phyloP scores from a whole-genome alignment of 2,888 invertebrate species.

The Pandemis corylana region DNA sequence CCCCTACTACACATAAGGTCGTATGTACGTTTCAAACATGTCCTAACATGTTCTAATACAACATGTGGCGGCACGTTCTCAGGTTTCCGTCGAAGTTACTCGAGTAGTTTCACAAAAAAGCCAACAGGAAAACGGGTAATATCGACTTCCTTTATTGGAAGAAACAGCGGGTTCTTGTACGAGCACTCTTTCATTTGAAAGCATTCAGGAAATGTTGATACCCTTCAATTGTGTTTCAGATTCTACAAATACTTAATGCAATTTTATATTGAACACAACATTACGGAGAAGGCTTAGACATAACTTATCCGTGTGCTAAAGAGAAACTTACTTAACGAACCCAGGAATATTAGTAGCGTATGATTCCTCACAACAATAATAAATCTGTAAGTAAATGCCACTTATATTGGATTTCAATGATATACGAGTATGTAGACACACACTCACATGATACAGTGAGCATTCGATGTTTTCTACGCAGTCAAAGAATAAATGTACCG shows the following conservation, averaged over 20 bases:
- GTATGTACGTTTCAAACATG: conserved; percentile 14
- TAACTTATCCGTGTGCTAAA: no score
- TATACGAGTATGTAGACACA: no score
- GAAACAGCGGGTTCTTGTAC: conserved; percentile 3
- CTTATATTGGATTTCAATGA: no score
- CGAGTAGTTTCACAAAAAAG: conserved; percentile 17
- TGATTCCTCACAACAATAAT: no score
- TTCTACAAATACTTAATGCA: background rate
- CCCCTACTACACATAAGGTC: background rate
- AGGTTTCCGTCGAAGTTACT: conserved; percentile 19
- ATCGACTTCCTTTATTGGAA: conserved; percentile 18
- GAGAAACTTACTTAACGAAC: no score
- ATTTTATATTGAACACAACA: background rate
- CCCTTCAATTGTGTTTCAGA: background rate
- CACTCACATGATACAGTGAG: no score
- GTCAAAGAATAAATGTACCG: no score
- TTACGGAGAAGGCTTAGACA: background rate
- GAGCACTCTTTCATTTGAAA: background rate
- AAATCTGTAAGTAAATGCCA: no score
- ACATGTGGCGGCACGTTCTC: conserved; percentile 17
- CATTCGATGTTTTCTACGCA: no score
- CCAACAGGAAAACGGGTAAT: conserved; percentile 18
- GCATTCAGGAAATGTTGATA: conserved; percentile 12
- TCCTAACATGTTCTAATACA: conserved; percentile 7
- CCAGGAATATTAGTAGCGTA: no score